A percentile compares a stretch with the other conserved stretches of the same genome.
Evolutionary conservation across 2,888 invertebrate species (phyloP).

Genomic region (Amblyteles armatorius): DNA sequence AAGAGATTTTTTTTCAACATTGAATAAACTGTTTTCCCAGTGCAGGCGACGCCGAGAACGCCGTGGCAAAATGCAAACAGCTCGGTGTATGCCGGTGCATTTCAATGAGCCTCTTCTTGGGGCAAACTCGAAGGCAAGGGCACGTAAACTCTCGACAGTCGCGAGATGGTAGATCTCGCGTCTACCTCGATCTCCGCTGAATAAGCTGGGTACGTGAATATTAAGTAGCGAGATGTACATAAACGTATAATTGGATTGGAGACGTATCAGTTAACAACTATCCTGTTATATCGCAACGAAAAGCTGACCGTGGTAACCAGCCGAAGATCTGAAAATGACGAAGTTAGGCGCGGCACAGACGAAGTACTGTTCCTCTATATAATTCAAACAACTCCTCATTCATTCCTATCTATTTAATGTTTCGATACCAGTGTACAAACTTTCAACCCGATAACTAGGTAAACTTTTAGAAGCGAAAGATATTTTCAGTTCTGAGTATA

Average conservation of each 20-base stretch:
- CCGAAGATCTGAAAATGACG: neutral
- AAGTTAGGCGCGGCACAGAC: neutral
- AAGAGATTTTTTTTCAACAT: too few species aligned
- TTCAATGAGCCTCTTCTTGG: slow-evolving; percentile 77
- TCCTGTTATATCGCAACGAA: slow-evolving; percentile 1
- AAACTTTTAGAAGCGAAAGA: neutral
- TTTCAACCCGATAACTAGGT: too few species aligned
- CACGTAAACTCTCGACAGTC: slow-evolving; percentile 61
- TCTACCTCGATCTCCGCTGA: slow-evolving; percentile 8
- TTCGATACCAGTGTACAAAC: too few species aligned
- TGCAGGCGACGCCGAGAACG: slow-evolving; percentile 8
- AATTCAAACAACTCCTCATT: neutral
- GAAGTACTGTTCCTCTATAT: neutral
- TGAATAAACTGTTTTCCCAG: neutral
- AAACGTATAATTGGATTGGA: slow-evolving; percentile 9
- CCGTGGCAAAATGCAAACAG: slow-evolving; percentile 64
- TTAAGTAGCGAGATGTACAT: slow-evolving; percentile 7
- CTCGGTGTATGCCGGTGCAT: slow-evolving; percentile 78
- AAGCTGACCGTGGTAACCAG: neutral
- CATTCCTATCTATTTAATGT: neutral
- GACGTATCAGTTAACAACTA: slow-evolving; percentile 9
- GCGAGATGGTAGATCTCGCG: slow-evolving; percentile 11
- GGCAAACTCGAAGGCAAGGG: slow-evolving; percentile 58
- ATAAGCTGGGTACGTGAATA: slow-evolving; percentile 5
- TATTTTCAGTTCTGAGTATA: neutral